A percentile compares a stretch with the other conserved stretches of the same genome.
These are phyloP conservation scores for Bufo bufo DNA, from an alignment of 2,113 vertebrate species.

Conservation along the genomic window DNA sequence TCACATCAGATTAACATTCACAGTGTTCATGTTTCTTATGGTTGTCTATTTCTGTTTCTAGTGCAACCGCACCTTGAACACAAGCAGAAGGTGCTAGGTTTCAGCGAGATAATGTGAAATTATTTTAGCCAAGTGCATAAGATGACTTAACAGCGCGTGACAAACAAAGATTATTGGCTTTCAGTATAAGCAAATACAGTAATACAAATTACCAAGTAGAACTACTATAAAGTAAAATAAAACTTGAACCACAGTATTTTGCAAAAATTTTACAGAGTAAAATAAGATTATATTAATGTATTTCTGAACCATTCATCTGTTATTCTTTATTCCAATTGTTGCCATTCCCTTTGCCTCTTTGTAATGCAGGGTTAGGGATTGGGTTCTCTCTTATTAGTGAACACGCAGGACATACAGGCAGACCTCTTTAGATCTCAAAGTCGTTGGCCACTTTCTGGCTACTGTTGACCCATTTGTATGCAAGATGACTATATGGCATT, in stretches of 20 bases:
- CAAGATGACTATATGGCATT: too few species aligned
- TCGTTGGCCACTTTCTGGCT: too few species aligned
- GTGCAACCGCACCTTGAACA: constrained; percentile 43
- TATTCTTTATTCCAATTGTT: neutral
- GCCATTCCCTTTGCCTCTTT: neutral
- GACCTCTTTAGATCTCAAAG: too few species aligned
- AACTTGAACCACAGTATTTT: neutral
- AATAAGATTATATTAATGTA: neutral
- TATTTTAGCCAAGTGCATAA: constrained; percentile 22
- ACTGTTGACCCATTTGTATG: too few species aligned
- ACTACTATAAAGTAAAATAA: neutral
- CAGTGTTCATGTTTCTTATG: constrained; percentile 16
- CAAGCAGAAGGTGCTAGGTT: constrained; percentile 39
- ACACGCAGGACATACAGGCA: too few species aligned
- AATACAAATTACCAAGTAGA: constrained; percentile 6
- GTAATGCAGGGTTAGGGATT: too few species aligned
- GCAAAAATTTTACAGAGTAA: neutral
- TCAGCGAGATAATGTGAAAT: constrained; percentile 36
- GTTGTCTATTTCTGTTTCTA: constrained; percentile 48
- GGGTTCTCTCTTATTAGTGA: too few species aligned
- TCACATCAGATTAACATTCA: constrained; percentile 42
- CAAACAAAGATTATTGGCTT: constrained; percentile 24
- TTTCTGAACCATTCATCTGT: neutral
- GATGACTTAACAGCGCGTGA: constrained; percentile 42
- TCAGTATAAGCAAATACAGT: constrained; percentile 1